Conservation (phyloP, 2,113 vertebrate genomes). For the Colistium nudipinnis region DNA sequence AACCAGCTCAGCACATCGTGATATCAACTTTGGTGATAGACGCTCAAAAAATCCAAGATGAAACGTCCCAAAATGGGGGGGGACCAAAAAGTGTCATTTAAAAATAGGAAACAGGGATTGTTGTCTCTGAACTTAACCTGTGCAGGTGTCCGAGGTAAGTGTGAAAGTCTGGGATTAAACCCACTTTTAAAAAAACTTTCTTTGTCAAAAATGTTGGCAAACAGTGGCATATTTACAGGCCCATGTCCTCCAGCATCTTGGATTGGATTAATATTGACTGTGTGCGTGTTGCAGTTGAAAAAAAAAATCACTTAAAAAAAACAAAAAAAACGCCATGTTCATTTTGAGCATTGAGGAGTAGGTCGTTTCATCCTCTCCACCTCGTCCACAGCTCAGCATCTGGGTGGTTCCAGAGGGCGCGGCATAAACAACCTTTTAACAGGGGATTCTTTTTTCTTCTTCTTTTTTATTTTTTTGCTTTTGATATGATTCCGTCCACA, state of each 20-base stretch:
- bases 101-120: background rate
- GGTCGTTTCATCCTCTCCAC: conserved; percentile 19
- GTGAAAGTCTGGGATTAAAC: background rate
- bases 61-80: too few relatives aligned
- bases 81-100: too few relatives aligned
- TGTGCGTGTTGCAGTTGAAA: too few relatives aligned
- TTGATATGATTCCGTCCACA: conserved; percentile 34
- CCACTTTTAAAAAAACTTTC: background rate
- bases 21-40: too few relatives aligned
- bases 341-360: background rate
- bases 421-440: conserved; percentile 51
- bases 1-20: too few relatives aligned
- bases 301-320: too few relatives aligned
- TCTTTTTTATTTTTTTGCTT: background rate
- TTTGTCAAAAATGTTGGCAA: conserved; percentile 1
- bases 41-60: too few relatives aligned
- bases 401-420: conserved; percentile 58
- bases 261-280: background rate
- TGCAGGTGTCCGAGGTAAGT: background rate
- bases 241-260: background rate
- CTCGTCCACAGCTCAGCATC: conserved; percentile 16
- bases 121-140: background rate
- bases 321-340: too few relatives aligned
- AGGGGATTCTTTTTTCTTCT: too few relatives aligned
- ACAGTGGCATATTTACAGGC: background rate